Base-by-base conservation (phyloP, 2,888 invertebrate genomes). In the Thelaira solivaga region DNA sequence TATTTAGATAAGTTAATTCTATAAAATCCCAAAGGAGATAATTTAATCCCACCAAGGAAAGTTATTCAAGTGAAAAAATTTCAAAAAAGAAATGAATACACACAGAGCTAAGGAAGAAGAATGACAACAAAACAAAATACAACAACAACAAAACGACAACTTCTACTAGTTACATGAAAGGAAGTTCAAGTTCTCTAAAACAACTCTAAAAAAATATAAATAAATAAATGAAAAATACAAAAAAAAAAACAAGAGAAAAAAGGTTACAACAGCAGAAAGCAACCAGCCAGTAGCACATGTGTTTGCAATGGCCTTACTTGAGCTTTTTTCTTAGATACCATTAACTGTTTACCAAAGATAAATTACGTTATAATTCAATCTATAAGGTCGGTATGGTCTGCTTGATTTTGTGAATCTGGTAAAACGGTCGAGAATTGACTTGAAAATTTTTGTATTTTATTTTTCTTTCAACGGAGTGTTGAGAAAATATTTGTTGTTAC, bases 41-140 rank as follows among this genome's bases (percentile, higher is more conserved):
- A 85, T 85, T 86, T 86, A 86, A 86, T 86, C 85, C 86, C 85
- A 85, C 85, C 85, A 85, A 86, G 85, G 85, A 86, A 85, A 86
- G 84, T 86, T 85, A 85, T 83, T 86, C 86, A 85, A 86, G 85
- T 86, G 86, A 84, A 85, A 86, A 86, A 86, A 86, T 86, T 85
- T 83, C 85, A 86, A 83, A 84, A 84, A 76, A 83, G 82, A 83
- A 85, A 75, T 83, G 82, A 84, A 85, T 83, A 83, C 61, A 72
- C 53, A 71, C 26, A 36, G 11, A 64, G 22, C 62, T 68, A 62
- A 82, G 49, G 34, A 55, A 64, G 83, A 83, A 85, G 22, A 53
- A 53, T n/a, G 8, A 22, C 51, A 55, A 62, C 26, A 49, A n/a
- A 75, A 49, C 47, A 47, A 4, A 22, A 64, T 16, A 47, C 41